Percentiles rank a stretch among this genome's conserved stretches.
Conservation (phyloP, 2,888 invertebrate species). For the Conus canariensis region DNA sequence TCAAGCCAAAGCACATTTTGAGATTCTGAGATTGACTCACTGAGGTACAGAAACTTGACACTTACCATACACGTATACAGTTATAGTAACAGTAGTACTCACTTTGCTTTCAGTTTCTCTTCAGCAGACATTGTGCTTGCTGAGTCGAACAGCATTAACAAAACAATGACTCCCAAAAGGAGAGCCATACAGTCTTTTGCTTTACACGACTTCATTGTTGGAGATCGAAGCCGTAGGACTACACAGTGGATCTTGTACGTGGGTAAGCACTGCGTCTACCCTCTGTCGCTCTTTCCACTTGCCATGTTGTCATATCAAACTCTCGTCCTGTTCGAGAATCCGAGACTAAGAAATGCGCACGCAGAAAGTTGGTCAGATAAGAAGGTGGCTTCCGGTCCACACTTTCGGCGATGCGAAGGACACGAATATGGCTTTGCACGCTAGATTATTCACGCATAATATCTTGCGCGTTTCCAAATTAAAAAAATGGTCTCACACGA, state of each 20-base stretch:
- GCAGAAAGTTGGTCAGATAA: background rate
- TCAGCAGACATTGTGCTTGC: constrained; percentile 57
- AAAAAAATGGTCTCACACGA: constrained; percentile 35
- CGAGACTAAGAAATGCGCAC: constrained; percentile 25
- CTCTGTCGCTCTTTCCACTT: constrained; percentile 37
- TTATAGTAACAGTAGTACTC: constrained; percentile 36
- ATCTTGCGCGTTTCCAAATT: constrained; percentile 40
- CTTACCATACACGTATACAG: too few species aligned
- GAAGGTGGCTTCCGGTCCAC: constrained; percentile 36
- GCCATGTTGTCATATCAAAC: constrained; percentile 54
- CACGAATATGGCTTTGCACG: constrained; percentile 47
- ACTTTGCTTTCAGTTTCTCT: constrained; percentile 66
- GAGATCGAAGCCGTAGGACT: constrained; percentile 4
- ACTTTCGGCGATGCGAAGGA: constrained; percentile 32
- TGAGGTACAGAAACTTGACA: too few species aligned
- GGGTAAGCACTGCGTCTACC: background rate
- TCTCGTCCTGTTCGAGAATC: constrained; percentile 45
- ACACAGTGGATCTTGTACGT: background rate
- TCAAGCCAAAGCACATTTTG: too few species aligned
- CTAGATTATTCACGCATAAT: constrained; percentile 45
- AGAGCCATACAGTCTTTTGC: constrained; percentile 39
- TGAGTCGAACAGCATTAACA: constrained; percentile 55
- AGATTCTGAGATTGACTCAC: too few species aligned
- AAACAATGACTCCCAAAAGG: constrained; percentile 54
- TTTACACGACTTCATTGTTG: constrained; percentile 31